Base-by-base conservation (phyloP, 2,797 vertebrate genomes). In the Otolemur crassicaudatus region DNA sequence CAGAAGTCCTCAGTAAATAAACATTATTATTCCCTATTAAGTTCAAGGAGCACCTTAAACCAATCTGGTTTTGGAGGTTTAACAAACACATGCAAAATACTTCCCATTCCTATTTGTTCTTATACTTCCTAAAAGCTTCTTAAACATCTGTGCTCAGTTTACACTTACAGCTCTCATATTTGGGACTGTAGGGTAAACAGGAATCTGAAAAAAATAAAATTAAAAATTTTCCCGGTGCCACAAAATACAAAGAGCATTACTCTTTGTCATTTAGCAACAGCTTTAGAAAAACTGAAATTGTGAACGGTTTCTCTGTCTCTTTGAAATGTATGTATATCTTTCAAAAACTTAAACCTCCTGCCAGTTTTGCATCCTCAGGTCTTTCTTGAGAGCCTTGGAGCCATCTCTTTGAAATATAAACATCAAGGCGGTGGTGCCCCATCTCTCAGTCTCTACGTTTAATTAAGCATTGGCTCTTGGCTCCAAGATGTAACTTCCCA, bases 401-500 rank as follows among this genome's bases (percentile, higher is more conserved):
- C 84, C 40, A 83, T 76, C 49, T 73, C 58, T 85, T 80, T 60
- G 89, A 94, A 94, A 89, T 67, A 29, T 29, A 86, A 92, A 46
- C 23, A 85, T 79, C 46, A 84, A 84, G 65, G 29, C 84, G 22
- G 25, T 3, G 13, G 11, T 19, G 23, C 9, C 11, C 37, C 22
- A 20, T 58, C 20, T 67, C 22, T 7, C 22, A 40, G 34, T 77
- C 13, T 77, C 60, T 37, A 0, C 34, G 34, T 83, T 96, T 95
- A 94, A 96, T 96, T 95, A 94, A 96, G 37, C 27, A 27, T 27
- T 46, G n/a, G 12, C 27, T 72, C 49, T 85, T 65, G 43, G 31
- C 53, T 90, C 60, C 76, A 79, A 58, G 20, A 83, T 61, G 16
- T 61, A 96, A 90, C n/a, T 95, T 84, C 8, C 63, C 43, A 77